Evolutionary conservation across 2,113 vertebrate species (phyloP).

Genomic region (Gavia stellata): DNA sequence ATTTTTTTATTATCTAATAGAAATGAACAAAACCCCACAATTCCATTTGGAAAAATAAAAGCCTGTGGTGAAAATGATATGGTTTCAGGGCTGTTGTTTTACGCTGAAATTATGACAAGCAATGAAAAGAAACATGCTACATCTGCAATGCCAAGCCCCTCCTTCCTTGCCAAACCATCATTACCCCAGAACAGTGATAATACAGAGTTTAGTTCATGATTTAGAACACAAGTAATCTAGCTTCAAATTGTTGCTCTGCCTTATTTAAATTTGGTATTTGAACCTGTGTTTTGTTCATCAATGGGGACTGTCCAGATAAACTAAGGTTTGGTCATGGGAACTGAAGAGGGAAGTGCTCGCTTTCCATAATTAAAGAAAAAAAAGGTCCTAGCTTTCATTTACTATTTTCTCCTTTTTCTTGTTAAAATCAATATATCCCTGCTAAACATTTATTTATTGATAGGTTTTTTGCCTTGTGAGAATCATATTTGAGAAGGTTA

Average conservation of each 20-base stretch:
- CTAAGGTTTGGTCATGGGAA: background rate
- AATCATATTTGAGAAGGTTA: background rate
- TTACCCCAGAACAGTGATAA: background rate
- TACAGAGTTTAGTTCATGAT: background rate
- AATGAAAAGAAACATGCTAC: background rate
- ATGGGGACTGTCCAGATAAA: background rate
- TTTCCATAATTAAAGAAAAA: background rate
- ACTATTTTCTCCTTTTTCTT: background rate
- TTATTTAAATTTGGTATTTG: background rate
- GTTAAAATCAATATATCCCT: background rate
- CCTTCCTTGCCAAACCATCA: background rate
- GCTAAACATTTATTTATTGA: background rate
- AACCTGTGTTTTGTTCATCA: background rate
- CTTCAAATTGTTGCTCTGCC: background rate
- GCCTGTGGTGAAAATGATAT: background rate
- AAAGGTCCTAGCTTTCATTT: background rate
- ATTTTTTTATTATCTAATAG: background rate
- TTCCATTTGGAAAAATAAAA: background rate
- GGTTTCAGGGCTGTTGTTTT: background rate
- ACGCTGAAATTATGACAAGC: background rate
- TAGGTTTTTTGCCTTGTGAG: background rate
- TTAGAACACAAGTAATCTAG: background rate
- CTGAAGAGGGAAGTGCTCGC: background rate
- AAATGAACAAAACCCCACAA: background rate
- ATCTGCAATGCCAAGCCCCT: background rate